Evolutionary conservation across 2,888 invertebrate genomes (phyloP).

Genomic region (Morpho helenor): DNA sequence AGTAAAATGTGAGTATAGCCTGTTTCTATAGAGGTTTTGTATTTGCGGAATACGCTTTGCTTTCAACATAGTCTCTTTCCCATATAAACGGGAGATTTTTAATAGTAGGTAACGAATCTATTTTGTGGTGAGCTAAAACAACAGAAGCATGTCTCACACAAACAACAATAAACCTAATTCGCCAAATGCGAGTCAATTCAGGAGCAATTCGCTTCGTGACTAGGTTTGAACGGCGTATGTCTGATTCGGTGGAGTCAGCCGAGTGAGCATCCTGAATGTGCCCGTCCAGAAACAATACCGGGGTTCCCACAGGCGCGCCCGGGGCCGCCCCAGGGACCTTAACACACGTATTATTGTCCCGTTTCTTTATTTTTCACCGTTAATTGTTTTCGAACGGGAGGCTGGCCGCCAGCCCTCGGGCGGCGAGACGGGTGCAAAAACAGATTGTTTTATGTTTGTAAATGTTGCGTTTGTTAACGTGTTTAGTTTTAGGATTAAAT

Average conservation of each 20-base stretch:
- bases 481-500: constrained; percentile 20
- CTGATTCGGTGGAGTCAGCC: constrained; percentile 30
- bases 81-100: no score
- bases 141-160: constrained; percentile 13
- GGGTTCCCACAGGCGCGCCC: constrained; percentile 65
- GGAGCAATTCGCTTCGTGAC: constrained; percentile 37
- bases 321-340: constrained; percentile 41
- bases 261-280: constrained; percentile 52
- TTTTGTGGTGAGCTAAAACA: background rate
- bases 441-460: constrained; percentile 19
- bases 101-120: no score
- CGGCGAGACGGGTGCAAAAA: constrained; percentile 30
- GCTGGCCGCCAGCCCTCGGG: constrained; percentile 61
- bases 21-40: no score
- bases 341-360: constrained; percentile 31
- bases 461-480: constrained; percentile 16
- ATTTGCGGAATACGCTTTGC: no score
- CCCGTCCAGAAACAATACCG: constrained; percentile 51
- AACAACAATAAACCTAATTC: constrained; percentile 30
- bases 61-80: no score
- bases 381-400: constrained; percentile 71
- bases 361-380: constrained; percentile 49
- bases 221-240: constrained; percentile 36
- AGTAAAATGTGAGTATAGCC: no score
- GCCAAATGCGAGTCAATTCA: constrained; percentile 39